Percentiles rank a stretch among this genome's conserved stretches.
phyloP scores from a whole-genome alignment of 92 coral and sea anemone species.

The Palythoa caribaeorum region DNA sequence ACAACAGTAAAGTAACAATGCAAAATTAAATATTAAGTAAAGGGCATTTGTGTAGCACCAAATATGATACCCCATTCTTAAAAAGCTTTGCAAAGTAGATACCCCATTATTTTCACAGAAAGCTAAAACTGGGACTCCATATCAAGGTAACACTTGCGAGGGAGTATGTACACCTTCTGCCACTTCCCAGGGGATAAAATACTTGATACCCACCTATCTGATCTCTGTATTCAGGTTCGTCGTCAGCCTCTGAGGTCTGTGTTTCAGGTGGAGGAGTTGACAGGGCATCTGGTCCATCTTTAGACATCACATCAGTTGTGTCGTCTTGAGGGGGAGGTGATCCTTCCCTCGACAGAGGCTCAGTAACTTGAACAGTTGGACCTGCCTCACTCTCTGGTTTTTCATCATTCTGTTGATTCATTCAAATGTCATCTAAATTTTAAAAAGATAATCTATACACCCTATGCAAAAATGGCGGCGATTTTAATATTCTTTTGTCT shows the following conservation, averaged over 20 bases:
- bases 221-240: constrained; percentile 42
- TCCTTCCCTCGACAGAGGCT: constrained; percentile 92
- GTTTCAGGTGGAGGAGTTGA: constrained; percentile 87
- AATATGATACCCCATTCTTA: too few species aligned
- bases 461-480: too few species aligned
- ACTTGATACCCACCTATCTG: constrained; percentile 29
- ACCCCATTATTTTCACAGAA: too few species aligned
- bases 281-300: constrained; percentile 86
- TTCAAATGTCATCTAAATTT: background rate
- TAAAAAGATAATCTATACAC: background rate
- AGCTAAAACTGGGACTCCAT: too few species aligned
- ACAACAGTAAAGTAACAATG: background rate
- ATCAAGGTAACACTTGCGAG: too few species aligned
- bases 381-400: constrained; percentile 87
- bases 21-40: too few species aligned
- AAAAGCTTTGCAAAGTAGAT: too few species aligned
- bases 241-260: constrained; percentile 39
- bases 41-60: too few species aligned
- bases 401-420: constrained; percentile 78
- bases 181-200: too few species aligned
- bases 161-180: too few species aligned
- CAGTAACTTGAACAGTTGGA: constrained; percentile 88
- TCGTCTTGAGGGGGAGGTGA: constrained; percentile 69
- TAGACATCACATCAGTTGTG: constrained; percentile 21
- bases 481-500: too few species aligned